Percentiles rank a stretch among this genome's conserved stretches.
These are phyloP conservation scores for Nothoprocta perdicaria DNA, from an alignment of 2,113 vertebrate species.

Conservation along the genomic window DNA sequence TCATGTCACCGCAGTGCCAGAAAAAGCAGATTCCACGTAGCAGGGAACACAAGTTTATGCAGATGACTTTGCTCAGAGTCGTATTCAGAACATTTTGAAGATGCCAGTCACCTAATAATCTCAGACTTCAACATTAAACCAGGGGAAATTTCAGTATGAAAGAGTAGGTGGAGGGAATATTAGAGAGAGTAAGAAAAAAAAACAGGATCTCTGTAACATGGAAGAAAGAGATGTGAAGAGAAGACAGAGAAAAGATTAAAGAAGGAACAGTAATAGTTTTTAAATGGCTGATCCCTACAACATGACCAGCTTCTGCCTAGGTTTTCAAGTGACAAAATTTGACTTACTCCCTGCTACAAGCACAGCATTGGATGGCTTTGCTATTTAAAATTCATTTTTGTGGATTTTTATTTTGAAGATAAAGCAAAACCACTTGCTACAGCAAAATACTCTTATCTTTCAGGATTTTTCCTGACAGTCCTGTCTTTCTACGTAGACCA, in stretches of 20 bases:
- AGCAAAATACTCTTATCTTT: background rate
- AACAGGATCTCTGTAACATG: background rate
- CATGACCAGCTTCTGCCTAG: background rate
- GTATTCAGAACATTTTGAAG: background rate
- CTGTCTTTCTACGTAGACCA: background rate
- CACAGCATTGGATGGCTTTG: background rate
- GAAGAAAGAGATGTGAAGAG: background rate
- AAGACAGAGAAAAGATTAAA: background rate
- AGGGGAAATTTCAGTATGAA: background rate
- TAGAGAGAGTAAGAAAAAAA: background rate
- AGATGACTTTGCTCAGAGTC: background rate
- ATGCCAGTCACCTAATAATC: background rate
- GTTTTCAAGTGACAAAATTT: background rate
- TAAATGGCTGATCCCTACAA: background rate
- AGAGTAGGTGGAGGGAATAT: background rate
- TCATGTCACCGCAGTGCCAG: background rate
- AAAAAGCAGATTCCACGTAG: background rate
- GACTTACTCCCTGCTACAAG: background rate
- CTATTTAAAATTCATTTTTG: background rate
- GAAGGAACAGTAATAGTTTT: background rate
- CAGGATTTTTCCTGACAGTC: no score
- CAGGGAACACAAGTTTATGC: background rate
- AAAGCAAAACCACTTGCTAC: background rate
- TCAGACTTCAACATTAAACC: background rate
- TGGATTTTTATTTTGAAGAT: background rate